Percentiles rank a stretch among this genome's conserved stretches.
phyloP scores from a whole-genome alignment of 1,140 invertebrate species.

The Propsilocerus akamusi region DNA sequence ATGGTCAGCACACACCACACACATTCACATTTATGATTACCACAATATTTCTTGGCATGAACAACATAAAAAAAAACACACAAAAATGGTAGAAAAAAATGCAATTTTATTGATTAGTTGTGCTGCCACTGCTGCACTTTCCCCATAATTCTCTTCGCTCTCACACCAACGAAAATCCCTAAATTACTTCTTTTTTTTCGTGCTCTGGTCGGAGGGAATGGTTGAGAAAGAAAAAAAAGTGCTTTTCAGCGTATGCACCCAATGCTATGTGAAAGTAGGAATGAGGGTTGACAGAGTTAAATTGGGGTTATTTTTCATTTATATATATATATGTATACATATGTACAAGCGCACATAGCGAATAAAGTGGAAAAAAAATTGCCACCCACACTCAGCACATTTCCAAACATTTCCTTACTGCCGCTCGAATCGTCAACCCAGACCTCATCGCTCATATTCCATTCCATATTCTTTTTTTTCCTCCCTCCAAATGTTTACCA shows the following conservation, averaged over 20 bases:
- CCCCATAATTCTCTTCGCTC: background rate
- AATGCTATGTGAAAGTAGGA: background rate
- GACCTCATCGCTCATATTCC: background rate
- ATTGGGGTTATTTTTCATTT: background rate
- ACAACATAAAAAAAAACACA: no score
- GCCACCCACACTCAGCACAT: no score
- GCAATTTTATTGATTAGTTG: constrained; percentile 6
- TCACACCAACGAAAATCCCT: background rate
- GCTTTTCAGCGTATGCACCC: no score
- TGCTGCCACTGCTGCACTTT: background rate
- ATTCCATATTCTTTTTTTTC: background rate
- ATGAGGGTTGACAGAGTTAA: background rate
- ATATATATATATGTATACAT: background rate
- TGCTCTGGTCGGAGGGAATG: background rate
- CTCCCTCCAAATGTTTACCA: no score
- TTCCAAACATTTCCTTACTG: no score
- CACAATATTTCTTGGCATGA: no score
- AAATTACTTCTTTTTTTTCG: background rate
- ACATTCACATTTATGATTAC: no score
- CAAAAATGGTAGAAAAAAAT: constrained; percentile 5
- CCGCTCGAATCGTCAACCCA: background rate
- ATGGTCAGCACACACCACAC: no score
- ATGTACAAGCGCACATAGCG: background rate
- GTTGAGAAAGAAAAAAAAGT: background rate
- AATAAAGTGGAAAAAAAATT: no score